Evolutionary conservation across 2,888 invertebrate species (phyloP), one percentile per base, ranked within the genome.

Genomic region (Eueremaeus valkanovi): DNA sequence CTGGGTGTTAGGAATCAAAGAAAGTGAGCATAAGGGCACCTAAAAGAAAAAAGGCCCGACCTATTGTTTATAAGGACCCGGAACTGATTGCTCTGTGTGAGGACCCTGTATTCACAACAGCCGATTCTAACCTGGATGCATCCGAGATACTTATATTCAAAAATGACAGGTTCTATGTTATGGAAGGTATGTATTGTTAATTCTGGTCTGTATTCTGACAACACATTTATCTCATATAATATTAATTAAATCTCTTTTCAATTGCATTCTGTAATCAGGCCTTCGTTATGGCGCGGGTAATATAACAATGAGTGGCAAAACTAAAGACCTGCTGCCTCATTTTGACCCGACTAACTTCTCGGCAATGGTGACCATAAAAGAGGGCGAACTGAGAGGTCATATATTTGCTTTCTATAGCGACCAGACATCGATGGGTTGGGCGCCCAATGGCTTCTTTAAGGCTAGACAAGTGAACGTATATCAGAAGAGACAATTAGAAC

Each of bases 181-280:
- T 63, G 33, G 63, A 63, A 33, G n/a, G 63, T 63, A 3, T 18
- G 63, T 63, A n/a, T n/a, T n/a, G n/a, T n/a, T n/a, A n/a, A 42
- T 11, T 42, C 42, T 42, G 42, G 8, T 11, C 13, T 42, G 8
- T 42, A 11, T 42, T 42, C 13, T 42, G 13, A 42, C 8, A 42
- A 42, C 8, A 42, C 13, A 11, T 11, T 42, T 42, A 42, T 42
- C 9, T 42, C 8, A 42, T 42, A 13, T 42, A 49, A 49, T 49
- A 49, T n/a, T 49, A 49, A 49, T 6, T 18, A n/a, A n/a, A 49
- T 49, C 42, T 42, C 42, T 42, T 16, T n/a, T n/a, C n/a, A 49
- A 49, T n/a, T n/a, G 11, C 36, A 36, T 36, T 36, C 11, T 21
- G n/a, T 27, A 55, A 3, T 21, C 3, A 63, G 63, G 33, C n/a